phyloP scores from a whole-genome alignment of 2,797 vertebrate genomes.

The Mormyrops boulengeri region DNA sequence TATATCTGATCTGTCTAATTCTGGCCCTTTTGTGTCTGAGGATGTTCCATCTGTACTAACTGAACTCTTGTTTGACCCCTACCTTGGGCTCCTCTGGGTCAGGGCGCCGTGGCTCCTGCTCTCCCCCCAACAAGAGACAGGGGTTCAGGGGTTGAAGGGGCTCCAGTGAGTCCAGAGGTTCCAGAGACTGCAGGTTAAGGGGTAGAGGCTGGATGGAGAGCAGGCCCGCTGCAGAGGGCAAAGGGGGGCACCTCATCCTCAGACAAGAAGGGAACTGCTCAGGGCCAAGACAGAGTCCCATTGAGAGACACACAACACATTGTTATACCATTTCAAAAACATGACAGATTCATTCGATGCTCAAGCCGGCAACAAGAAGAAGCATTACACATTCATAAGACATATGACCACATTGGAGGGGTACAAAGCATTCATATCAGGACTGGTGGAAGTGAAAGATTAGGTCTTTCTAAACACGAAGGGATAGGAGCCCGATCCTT shows the following conservation, averaged over 20 bases:
- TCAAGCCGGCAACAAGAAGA: not conserved
- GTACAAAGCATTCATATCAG: not conserved
- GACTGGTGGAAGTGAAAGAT: not conserved
- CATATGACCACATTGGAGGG: not conserved
- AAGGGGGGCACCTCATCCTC: not conserved
- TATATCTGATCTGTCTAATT: not conserved
- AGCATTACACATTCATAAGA: not conserved
- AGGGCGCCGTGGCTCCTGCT: conserved; percentile 1
- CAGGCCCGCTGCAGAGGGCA: not conserved
- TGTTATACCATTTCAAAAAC: not conserved
- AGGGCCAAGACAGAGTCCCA: not conserved
- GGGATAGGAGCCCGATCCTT: not conserved
- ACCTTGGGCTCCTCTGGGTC: conserved; percentile 32
- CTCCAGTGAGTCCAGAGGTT: not conserved
- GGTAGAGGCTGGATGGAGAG: conserved; percentile 12
- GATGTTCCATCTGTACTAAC: not conserved
- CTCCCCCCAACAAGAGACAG: not conserved
- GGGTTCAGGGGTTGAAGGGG: conserved; percentile 14
- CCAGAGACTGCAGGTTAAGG: not conserved
- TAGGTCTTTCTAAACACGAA: not conserved
- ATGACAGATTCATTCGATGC: not conserved
- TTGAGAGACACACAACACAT: not conserved
- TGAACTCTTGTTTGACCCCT: not conserved
- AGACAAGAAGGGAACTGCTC: conserved; percentile 4
- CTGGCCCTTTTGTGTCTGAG: not conserved